These are phyloP conservation scores for Pocillopora verrucosa DNA, from an alignment of 64 coral and sea anemone species.

Conservation along the genomic window DNA sequence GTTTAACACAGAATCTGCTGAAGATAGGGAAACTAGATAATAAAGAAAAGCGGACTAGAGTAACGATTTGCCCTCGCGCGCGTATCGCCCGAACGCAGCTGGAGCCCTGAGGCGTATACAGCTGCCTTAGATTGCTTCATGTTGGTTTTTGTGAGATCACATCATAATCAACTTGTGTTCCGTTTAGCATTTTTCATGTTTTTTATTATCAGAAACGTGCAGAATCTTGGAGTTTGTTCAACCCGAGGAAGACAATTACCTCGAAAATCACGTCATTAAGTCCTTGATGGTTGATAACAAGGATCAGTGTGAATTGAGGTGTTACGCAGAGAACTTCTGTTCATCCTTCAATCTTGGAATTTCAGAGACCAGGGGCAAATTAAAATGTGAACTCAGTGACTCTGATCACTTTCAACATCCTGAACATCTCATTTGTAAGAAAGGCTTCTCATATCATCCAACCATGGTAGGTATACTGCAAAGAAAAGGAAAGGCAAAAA, in stretches of 20 bases:
- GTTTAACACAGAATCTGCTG: too few relatives aligned
- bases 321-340: not conserved
- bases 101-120: too few relatives aligned
- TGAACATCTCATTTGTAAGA: not conserved
- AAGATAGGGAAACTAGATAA: too few relatives aligned
- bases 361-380: not conserved
- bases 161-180: too few relatives aligned
- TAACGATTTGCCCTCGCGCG: too few relatives aligned
- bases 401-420: conserved; percentile 22
- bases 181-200: not conserved
- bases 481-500: too few relatives aligned
- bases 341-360: conserved; percentile 2
- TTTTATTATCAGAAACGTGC: not conserved
- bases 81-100: too few relatives aligned
- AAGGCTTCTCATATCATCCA: conserved; percentile 4
- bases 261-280: not conserved
- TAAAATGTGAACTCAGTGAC: conserved; percentile 5
- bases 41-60: too few relatives aligned
- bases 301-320: not conserved
- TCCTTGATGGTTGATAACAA: not conserved
- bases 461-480: not conserved
- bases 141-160: too few relatives aligned
- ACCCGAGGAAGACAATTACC: not conserved
- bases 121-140: too few relatives aligned
- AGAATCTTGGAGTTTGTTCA: not conserved